Conservation (phyloP, 2,888 invertebrate species). For the Isotomurus palustris region DNA sequence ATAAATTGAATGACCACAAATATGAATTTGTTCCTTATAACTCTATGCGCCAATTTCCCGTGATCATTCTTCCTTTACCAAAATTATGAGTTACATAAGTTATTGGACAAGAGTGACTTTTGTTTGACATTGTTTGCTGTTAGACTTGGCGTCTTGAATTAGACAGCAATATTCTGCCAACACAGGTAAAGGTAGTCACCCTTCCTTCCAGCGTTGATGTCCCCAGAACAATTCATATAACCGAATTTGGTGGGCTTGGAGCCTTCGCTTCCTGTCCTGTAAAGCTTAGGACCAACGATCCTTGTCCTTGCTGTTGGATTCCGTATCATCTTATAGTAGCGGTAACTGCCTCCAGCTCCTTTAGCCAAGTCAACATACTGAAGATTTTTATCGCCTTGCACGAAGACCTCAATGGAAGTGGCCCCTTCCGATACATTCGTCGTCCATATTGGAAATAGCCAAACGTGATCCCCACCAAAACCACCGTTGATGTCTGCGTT, state of each 20-base stretch:
- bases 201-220: not conserved
- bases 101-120: no score
- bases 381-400: not conserved
- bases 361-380: not conserved
- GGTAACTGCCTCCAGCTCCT: not conserved
- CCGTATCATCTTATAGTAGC: not conserved
- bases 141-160: no score
- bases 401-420: not conserved
- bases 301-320: not conserved
- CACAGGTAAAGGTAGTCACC: not conserved
- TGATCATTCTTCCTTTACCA: no score
- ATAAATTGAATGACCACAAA: no score
- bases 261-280: not conserved
- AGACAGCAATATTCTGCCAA: not conserved
- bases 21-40: no score
- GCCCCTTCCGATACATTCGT: not conserved
- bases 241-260: not conserved
- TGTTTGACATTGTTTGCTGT: no score
- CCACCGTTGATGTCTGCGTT: not conserved
- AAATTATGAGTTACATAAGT: no score
- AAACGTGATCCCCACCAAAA: no score
- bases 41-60: no score
- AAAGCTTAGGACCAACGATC: not conserved
- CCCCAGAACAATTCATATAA: not conserved
- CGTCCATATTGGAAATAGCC: not conserved